Base-by-base conservation (phyloP, 2,113 vertebrate genomes). In the Notarius lentiginosus region DNA sequence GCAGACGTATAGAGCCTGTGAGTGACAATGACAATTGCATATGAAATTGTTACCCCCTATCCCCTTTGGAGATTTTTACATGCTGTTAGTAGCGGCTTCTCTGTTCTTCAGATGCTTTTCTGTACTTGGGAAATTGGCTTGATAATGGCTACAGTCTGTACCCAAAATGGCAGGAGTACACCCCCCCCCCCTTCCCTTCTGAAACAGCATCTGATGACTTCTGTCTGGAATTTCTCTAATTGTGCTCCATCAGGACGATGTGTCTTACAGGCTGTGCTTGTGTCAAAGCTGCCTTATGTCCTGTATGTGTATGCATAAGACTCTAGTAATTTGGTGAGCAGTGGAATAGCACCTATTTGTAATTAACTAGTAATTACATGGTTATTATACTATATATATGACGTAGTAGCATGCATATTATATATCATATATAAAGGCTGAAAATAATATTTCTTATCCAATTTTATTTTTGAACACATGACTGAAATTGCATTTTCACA, bases 81-180 rank as follows among this genome's bases (percentile, higher is more conserved):
- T 88, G 86, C 79, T 27, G 88, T 91, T 92, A 89, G 89, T 85
- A 90, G 89, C 93, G 93, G 93, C 93, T 94, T 92, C 91, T 94
- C 92, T 91, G 90, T 91, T 83, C 91, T 72, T 83, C 66, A 82
- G 51, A 77, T 93, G 92, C 93, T 92, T 93, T 91, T 91, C 83
- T 89, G 85, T 89, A 91, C 86, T 90, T 90, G 90, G 91, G 90
- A 92, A 95, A 95, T 93, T 88, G 92, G 91, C 88, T 86, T 89
- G 90, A 93, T 95, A 95, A 95, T 95, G 91, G 93, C 90, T 90
- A 91, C 93, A 93, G 93, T 94, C 92, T 93, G 90, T 94, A 94
- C 87, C 90, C 91, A 92, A 92, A 92, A 92, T 92, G 92, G 92
- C 90, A 90, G 88, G 89, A 89, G 82, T 81, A 30, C 30, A 22